Conservation (phyloP, 2,113 vertebrate genomes). For the Corvus hawaiiensis region DNA sequence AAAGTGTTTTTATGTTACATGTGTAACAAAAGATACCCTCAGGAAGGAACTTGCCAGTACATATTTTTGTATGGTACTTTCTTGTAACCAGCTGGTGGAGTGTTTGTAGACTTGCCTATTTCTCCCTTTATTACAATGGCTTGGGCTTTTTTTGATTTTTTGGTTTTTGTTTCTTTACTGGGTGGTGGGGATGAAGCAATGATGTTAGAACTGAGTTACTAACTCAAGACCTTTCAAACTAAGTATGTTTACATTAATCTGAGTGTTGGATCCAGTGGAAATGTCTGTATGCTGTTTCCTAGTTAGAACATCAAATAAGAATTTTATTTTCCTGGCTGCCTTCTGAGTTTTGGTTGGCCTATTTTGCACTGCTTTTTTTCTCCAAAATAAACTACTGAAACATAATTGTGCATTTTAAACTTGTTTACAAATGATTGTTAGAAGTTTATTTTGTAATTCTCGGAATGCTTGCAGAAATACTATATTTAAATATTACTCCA, state of each 20-base stretch:
- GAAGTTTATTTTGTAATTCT: conserved; percentile 52
- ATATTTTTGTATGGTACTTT: conserved; percentile 63
- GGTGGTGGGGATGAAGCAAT: background rate
- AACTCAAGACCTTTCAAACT: conserved; percentile 36
- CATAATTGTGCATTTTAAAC: conserved; percentile 65
- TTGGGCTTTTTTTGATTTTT: background rate
- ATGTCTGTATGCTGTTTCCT: conserved; percentile 60
- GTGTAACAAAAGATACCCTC: conserved; percentile 45
- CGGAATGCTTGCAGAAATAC: conserved; percentile 46
- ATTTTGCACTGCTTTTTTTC: conserved; percentile 79
- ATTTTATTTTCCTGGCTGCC: conserved; percentile 62
- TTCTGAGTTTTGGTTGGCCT: conserved; percentile 68
- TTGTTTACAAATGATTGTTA: conserved; percentile 59
- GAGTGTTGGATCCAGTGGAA: conserved; percentile 60
- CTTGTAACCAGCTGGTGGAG: conserved; percentile 46
- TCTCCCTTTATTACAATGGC: conserved; percentile 14
- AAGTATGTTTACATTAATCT: conserved; percentile 62
- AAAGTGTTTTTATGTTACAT: conserved; percentile 23
- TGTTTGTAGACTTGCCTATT: conserved; percentile 46
- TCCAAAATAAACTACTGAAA: conserved; percentile 84
- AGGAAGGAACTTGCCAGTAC: conserved; percentile 51
- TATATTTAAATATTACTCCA: conserved; percentile 52
- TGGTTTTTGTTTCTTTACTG: background rate
- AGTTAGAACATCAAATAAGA: conserved; percentile 47
- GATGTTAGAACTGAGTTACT: conserved; percentile 27